Evolutionary conservation across 1,140 invertebrate genomes (phyloP).

Genomic region (Frieseomelitta varia): DNA sequence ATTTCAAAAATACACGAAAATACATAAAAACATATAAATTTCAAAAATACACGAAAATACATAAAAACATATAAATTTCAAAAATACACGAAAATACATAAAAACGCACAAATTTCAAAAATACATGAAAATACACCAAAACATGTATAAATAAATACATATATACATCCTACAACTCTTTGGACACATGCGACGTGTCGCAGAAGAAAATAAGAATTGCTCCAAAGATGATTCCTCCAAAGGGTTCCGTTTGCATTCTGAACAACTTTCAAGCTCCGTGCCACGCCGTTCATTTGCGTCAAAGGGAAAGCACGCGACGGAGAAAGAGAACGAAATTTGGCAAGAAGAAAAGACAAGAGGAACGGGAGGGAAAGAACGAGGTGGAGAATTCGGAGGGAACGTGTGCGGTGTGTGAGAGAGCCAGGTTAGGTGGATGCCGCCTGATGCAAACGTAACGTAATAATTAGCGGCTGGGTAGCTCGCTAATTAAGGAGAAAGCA

Average conservation of each 20-base stretch:
- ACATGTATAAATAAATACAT: too few species aligned
- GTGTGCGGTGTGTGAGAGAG: neutral
- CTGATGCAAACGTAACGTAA: slow-evolving; percentile 40
- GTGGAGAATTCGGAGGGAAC: neutral
- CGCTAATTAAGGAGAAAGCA: slow-evolving; percentile 43
- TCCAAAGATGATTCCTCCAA: neutral
- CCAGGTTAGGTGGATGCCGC: neutral
- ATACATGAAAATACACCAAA: too few species aligned
- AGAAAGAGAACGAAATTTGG: neutral
- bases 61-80: too few species aligned
- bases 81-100: too few species aligned
- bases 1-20: too few species aligned
- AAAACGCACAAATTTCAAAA: too few species aligned
- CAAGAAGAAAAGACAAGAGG: neutral
- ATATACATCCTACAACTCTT: too few species aligned
- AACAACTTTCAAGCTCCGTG: neutral
- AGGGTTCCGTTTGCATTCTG: neutral
- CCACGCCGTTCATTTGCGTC: neutral
- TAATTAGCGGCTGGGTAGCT: slow-evolving; percentile 32
- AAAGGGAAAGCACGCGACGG: neutral
- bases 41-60: too few species aligned
- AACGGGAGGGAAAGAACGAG: neutral
- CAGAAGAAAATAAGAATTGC: neutral
- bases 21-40: too few species aligned
- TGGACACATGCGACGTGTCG: too few species aligned